These are phyloP conservation scores for Ctenosaura bakeri DNA, from an alignment of 2,797 vertebrate genomes.

Conservation along the genomic window DNA sequence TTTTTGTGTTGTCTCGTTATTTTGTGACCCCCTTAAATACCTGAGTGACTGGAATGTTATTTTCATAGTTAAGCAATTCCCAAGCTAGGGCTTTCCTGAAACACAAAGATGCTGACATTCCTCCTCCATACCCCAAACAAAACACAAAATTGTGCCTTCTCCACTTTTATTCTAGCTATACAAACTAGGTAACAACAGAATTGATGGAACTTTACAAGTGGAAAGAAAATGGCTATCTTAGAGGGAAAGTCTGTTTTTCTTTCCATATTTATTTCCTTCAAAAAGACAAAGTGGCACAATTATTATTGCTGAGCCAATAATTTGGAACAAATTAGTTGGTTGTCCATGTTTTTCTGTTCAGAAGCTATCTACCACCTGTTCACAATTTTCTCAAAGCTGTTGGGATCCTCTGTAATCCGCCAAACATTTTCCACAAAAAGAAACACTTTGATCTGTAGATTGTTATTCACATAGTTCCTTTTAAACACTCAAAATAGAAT, in stretches of 20 bases:
- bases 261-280: conserved; percentile 50
- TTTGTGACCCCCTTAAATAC: conserved; percentile 42
- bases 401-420: conserved; percentile 29
- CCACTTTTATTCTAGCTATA: conserved; percentile 23
- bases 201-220: conserved; percentile 38
- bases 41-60: conserved; percentile 42
- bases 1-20: conserved; percentile 47
- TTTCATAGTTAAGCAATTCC: conserved; percentile 43
- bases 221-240: conserved; percentile 47
- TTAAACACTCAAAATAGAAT: conserved; percentile 20
- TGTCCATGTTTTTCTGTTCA: conserved; percentile 50
- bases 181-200: conserved; percentile 45
- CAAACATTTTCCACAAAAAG: conserved; percentile 42
- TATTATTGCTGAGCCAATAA: conserved; percentile 56
- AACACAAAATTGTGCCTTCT: conserved; percentile 20
- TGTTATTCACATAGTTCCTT: conserved; percentile 43
- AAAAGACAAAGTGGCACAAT: conserved; percentile 42
- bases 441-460: conserved; percentile 34
- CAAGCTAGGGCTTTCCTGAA: conserved; percentile 47
- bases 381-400: conserved; percentile 58
- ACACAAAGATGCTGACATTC: conserved; percentile 34
- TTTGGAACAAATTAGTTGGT: conserved; percentile 47
- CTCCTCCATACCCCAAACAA: conserved; percentile 31
- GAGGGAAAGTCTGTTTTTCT: conserved; percentile 50
- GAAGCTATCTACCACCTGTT: conserved; percentile 56